These are phyloP conservation scores for Atlantisia rogersi DNA, from an alignment of 2,113 vertebrate species.

Conservation along the genomic window DNA sequence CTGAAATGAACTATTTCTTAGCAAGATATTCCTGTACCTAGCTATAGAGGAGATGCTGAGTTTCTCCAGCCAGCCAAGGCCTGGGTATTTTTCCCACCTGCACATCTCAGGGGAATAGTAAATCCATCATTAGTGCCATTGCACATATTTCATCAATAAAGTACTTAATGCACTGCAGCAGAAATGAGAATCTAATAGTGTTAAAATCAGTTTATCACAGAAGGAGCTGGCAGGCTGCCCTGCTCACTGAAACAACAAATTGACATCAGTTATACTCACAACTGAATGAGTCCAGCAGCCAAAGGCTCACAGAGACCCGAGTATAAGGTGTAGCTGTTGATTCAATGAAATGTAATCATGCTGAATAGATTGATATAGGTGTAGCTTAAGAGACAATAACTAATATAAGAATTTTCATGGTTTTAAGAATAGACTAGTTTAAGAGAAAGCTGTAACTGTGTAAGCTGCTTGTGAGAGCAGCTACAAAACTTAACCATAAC, in stretches of 20 bases:
- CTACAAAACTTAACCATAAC: no score
- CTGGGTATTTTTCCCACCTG: not conserved
- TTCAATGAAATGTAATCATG: no score
- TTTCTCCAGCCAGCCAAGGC: not conserved
- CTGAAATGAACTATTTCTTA: not conserved
- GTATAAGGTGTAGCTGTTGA: not conserved
- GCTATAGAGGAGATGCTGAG: not conserved
- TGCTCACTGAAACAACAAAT: slow-evolving; percentile 29
- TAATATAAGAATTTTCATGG: no score
- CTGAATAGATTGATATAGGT: no score
- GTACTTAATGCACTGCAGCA: not conserved
- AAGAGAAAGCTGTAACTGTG: no score
- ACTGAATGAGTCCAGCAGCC: not conserved
- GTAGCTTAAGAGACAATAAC: no score
- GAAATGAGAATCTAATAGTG: not conserved
- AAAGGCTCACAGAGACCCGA: not conserved
- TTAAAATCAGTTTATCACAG: slow-evolving; percentile 51
- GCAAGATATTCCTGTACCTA: not conserved
- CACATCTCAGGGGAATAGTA: slow-evolving; percentile 1
- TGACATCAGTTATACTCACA: not conserved
- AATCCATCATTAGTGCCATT: slow-evolving; percentile 1
- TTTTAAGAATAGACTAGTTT: no score
- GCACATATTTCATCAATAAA: slow-evolving; percentile 22
- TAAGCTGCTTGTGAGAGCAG: no score
- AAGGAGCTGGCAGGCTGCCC: slow-evolving; percentile 32